These are phyloP conservation scores for Drosophila meridionalis DNA, from an alignment of 2,888 invertebrate genomes.

Conservation along the genomic window DNA sequence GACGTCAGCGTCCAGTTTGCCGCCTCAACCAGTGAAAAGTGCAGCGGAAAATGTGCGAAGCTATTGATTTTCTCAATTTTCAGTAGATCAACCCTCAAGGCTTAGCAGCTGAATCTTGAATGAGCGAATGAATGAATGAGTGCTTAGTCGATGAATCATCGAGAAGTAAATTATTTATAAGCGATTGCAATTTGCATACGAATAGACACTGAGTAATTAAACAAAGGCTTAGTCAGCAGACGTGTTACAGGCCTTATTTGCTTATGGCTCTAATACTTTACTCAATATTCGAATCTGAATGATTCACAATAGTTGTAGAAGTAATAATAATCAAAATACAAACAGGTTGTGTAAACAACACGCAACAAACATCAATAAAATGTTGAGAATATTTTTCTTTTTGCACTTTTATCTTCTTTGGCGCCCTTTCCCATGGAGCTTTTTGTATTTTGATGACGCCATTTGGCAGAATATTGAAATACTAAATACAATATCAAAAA, in stretches of 20 bases:
- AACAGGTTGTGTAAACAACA: constrained; percentile 34
- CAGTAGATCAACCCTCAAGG: constrained; percentile 25
- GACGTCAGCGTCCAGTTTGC: constrained; percentile 59
- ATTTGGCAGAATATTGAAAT: constrained; percentile 36
- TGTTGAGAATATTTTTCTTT: constrained; percentile 6
- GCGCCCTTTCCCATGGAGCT: constrained; percentile 28
- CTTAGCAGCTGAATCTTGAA: constrained; percentile 22
- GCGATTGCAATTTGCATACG: constrained; percentile 57
- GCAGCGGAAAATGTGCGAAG: constrained; percentile 53
- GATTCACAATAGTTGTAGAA: constrained; percentile 31
- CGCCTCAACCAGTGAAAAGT: constrained; percentile 48
- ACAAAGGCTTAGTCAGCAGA: constrained; percentile 57
- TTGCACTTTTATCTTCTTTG: constrained; percentile 28
- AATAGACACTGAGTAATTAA: constrained; percentile 38
- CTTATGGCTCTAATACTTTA: constrained; percentile 17
- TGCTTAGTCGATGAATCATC: constrained; percentile 53
- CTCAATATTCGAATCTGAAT: constrained; percentile 14
- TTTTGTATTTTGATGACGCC: constrained; percentile 57
- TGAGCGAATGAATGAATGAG: constrained; percentile 8
- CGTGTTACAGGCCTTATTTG: constrained; percentile 31
- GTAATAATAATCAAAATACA: constrained; percentile 13
- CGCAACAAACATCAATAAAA: constrained; percentile 5
- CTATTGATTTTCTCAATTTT: constrained; percentile 64
- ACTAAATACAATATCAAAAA: constrained; percentile 16
- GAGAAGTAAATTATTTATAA: constrained; percentile 32